Conservation (phyloP, 2,113 vertebrate species). For the Megaceryle torquata region DNA sequence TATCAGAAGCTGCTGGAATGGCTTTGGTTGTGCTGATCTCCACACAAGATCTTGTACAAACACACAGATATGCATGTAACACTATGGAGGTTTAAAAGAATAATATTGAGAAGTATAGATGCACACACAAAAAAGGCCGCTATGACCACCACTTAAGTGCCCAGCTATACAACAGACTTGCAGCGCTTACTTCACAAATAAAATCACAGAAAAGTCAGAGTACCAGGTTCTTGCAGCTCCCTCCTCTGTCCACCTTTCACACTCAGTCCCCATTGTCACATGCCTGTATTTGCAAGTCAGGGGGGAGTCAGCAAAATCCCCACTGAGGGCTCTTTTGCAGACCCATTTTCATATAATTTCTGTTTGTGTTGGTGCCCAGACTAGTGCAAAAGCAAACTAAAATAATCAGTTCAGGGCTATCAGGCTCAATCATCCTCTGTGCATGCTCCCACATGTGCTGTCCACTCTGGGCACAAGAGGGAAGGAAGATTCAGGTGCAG, state of each 20-base stretch:
- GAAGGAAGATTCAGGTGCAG: neutral
- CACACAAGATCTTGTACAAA: neutral
- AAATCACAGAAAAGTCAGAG: neutral
- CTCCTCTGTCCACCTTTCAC: neutral
- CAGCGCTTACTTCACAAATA: neutral
- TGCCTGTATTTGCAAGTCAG: neutral
- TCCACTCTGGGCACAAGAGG: too few relatives aligned
- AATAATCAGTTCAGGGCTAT: neutral
- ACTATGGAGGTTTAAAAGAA: neutral
- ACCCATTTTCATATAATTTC: neutral
- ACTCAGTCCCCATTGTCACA: neutral
- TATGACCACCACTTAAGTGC: accelerated
- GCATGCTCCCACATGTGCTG: neutral
- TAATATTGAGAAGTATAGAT: neutral
- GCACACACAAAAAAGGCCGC: neutral
- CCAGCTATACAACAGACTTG: neutral
- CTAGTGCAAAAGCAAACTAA: neutral
- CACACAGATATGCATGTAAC: neutral
- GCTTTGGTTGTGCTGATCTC: neutral
- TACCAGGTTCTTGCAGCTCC: neutral
- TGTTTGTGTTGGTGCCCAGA: neutral
- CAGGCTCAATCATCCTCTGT: neutral
- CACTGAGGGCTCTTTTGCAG: neutral
- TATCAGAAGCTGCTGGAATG: neutral
- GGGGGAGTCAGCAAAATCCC: neutral